These are phyloP conservation scores for Galerucella pusilla DNA, from an alignment of 2,888 invertebrate genomes.

Conservation along the genomic window DNA sequence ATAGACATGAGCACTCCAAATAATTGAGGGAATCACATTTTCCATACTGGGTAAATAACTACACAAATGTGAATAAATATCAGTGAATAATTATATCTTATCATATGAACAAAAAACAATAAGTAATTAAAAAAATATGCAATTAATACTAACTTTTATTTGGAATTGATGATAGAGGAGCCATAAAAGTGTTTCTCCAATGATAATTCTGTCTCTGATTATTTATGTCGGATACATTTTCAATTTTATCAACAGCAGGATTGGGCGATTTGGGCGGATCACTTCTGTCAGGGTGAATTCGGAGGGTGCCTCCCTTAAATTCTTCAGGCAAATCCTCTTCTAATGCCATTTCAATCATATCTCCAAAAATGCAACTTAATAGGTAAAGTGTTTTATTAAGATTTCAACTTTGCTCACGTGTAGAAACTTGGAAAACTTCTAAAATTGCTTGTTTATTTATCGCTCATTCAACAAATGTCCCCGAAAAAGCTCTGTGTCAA, in stretches of 20 bases:
- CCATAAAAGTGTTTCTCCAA: conserved; percentile 58
- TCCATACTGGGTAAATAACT: conserved; percentile 33
- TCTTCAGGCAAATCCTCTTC: conserved; percentile 69
- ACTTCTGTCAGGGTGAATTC: conserved; percentile 52
- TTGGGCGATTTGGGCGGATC: conserved; percentile 39
- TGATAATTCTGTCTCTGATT: conserved; percentile 51
- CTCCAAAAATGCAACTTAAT: conserved; percentile 4
- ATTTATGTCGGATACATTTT: conserved; percentile 49
- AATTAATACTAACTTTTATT: conserved; percentile 58
- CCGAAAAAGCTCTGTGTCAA: conserved; percentile 29
- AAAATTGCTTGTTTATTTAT: conserved; percentile 34
- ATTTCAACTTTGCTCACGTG: conserved; percentile 19
- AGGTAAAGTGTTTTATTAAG: conserved; percentile 10
- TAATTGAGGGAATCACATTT: conserved; percentile 37
- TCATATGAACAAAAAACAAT: conserved; percentile 22
- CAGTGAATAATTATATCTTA: conserved; percentile 37
- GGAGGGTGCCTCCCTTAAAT: conserved; percentile 69
- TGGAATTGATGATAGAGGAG: conserved; percentile 60
- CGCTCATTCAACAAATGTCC: conserved; percentile 33
- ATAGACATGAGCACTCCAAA: conserved; percentile 49
- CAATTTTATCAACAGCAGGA: conserved; percentile 46
- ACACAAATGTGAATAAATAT: conserved; percentile 27
- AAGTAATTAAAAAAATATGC: conserved; percentile 27
- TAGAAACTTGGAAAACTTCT: conserved; percentile 1
- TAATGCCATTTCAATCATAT: conserved; percentile 57